Conservation (phyloP, 2,888 invertebrate genomes). For the Celastrina argiolus region DNA sequence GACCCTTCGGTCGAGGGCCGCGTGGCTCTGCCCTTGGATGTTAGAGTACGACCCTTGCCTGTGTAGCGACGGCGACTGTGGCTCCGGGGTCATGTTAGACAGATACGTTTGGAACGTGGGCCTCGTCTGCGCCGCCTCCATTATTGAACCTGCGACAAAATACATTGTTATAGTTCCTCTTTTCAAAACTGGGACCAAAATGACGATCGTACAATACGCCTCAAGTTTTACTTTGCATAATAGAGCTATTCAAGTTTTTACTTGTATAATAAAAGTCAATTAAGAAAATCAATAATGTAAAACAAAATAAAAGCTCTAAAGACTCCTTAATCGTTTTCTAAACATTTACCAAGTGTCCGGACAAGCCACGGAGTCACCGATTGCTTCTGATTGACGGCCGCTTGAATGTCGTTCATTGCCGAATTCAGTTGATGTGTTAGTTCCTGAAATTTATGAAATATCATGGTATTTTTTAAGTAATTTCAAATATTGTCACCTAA, state of each 20-base stretch:
- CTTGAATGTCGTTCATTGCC: conserved; percentile 83
- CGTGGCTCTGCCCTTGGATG: conserved; percentile 41
- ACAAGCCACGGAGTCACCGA: conserved; percentile 95
- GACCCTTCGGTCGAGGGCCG: conserved; percentile 53
- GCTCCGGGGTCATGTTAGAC: conserved; percentile 53
- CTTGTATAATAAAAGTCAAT: too few relatives aligned
- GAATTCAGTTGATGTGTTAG: conserved; percentile 93
- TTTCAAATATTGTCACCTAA: too few relatives aligned
- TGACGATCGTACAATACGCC: too few relatives aligned
- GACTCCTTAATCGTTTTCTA: too few relatives aligned
- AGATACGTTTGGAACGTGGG: conserved; percentile 74
- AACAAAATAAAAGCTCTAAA: too few relatives aligned
- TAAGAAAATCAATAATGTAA: too few relatives aligned
- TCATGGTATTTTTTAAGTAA: too few relatives aligned
- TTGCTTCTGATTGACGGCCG: conserved; percentile 65
- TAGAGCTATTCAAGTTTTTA: too few relatives aligned
- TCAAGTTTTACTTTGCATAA: too few relatives aligned
- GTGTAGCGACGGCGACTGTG: conserved; percentile 47
- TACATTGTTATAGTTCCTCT: neutral
- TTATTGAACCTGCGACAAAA: conserved; percentile 76
- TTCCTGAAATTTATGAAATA: too few relatives aligned
- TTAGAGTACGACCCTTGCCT: conserved; percentile 54
- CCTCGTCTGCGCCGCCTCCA: conserved; percentile 83
- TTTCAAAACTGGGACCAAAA: too few relatives aligned
- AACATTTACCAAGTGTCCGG: conserved; percentile 83